Evolutionary conservation across 2,797 vertebrate genomes (phyloP), one percentile per base, ranked within the genome.

Genomic region (Cryptoblepharus egeriae): DNA sequence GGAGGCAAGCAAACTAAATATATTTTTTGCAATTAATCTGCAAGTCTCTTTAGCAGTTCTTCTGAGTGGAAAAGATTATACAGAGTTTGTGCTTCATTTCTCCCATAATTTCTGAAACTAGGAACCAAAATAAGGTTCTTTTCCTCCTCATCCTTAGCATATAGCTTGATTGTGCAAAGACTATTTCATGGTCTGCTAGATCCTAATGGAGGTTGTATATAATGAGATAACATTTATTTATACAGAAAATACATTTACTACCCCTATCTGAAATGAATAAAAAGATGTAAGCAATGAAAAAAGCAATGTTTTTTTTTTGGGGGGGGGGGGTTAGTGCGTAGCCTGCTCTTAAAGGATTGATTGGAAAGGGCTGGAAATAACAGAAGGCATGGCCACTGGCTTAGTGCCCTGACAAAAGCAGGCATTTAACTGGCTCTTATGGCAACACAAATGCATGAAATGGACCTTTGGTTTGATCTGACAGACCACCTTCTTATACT

Each of bases 191-290:
- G 92, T 96, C 95, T 95, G 92, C 90, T 96, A 92, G 91, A 91
- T 88, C 90, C 94, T 95, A 96, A 95, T 95, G 88, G 94, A 93
- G 92, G 92, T 92, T 90, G 91, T 81, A 94, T 87, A 92, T 95
- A 96, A 96, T 95, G 93, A 96, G 93, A 95, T 90, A 94, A 93
- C 94, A 95, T 94, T 95, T 96, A 95, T 95, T 95, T 96, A 93
- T 94, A 93, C 92, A 93, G 87, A 94, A 96, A 94, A 87, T 87
- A 94, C 92, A 94, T 96, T 94, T 94, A 92, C 86, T 91, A 83
- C 86, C 83, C 80, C 90, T 88, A 87, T 88, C 92, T 89, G 92
- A 94, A 93, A 94, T 88, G 86, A 89, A 88, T 82, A 91, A 92
- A 88, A 77, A 86, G 86, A 84, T 82, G 87, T 87, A 91, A 89